phyloP scores from a whole-genome alignment of 2,113 vertebrate genomes.

The Fulmarus glacialis region DNA sequence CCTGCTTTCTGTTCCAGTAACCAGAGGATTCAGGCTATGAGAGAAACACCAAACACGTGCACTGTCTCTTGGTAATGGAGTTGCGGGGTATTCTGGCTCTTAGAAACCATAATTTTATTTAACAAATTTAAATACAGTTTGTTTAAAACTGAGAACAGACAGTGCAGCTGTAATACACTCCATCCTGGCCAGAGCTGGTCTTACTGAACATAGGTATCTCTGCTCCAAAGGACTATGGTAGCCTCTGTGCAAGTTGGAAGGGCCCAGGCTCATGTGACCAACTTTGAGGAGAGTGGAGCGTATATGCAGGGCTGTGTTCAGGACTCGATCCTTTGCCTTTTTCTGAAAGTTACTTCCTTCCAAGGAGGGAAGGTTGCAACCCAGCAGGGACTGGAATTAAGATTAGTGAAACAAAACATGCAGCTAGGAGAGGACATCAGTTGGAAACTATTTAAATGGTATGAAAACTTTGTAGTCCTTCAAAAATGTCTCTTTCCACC shows the following conservation, averaged over 20 bases:
- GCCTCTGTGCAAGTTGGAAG: not conserved
- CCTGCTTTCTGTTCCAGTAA: not conserved
- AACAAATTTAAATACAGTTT: conserved; percentile 78
- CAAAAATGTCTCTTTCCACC: not conserved
- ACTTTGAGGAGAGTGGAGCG: not conserved
- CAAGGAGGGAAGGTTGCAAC: conserved; percentile 23
- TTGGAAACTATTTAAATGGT: conserved; percentile 10
- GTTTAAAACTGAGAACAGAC: conserved; percentile 73
- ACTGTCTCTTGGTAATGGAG: not conserved
- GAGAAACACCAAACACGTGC: not conserved
- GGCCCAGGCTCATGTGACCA: not conserved
- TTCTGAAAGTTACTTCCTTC: conserved; percentile 12
- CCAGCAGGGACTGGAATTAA: conserved; percentile 27
- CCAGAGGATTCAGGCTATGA: not conserved
- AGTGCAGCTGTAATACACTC: conserved; percentile 33
- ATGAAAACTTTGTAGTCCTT: not conserved
- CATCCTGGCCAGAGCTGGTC: not conserved
- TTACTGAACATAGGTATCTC: not conserved
- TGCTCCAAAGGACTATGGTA: not conserved
- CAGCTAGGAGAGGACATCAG: conserved; percentile 59
- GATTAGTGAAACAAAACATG: conserved; percentile 66
- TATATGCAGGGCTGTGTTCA: not conserved
- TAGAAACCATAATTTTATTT: conserved; percentile 77
- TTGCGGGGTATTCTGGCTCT: conserved; percentile 58
- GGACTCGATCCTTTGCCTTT: not conserved